Evolutionary conservation across 2,888 invertebrate genomes (phyloP), one percentile per base, ranked within the genome.

Genomic region (Macrophya annulata): DNA sequence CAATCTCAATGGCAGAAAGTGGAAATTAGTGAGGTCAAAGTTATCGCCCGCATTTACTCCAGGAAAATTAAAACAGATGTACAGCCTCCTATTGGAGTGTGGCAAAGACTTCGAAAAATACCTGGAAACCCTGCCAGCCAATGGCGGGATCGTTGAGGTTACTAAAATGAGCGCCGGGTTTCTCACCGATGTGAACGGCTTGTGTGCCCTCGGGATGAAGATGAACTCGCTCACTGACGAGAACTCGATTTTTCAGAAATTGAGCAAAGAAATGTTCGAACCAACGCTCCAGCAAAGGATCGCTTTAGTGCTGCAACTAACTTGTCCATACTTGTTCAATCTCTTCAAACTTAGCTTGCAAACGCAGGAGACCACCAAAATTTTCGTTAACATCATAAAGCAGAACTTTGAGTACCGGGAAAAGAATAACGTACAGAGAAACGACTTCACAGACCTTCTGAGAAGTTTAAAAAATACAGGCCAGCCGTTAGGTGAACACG

Each of bases 171-270:
- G 93, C 45, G 93, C 93, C 0, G 92, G 94, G 4, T 95, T 92
- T 86, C 94, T 94, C 1, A 94, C 94, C 10, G 95, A 95, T 88
- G 94, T 95, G 0, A 94, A 95, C 72, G 94, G 94, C 0, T 92
- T 91, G 0, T 94, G 94, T 88, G 94, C 94, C 12, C 95, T 95
- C 87, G 95, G 94, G 0, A 90, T 94, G 8, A 93, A 94, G 17
- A 93, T 94, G 86, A 94, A 94, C 86, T 93, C 93, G 72, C 91
- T 94, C 15, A 88, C 91, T 15, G 89, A 94, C 89, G 92, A 93
- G 0, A 86, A 93, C 62, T 91, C 93, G 0, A 91, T 92, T 48
- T 94, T 94, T 87, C 90, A 91, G 21, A 65, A 79, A 68, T 90
- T 86, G 9, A 43, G 55, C 31, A 31, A 12, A n/a, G 51, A 31